Base-by-base conservation (phyloP, 2,888 invertebrate species). In the Tolmerus cingulatus region DNA sequence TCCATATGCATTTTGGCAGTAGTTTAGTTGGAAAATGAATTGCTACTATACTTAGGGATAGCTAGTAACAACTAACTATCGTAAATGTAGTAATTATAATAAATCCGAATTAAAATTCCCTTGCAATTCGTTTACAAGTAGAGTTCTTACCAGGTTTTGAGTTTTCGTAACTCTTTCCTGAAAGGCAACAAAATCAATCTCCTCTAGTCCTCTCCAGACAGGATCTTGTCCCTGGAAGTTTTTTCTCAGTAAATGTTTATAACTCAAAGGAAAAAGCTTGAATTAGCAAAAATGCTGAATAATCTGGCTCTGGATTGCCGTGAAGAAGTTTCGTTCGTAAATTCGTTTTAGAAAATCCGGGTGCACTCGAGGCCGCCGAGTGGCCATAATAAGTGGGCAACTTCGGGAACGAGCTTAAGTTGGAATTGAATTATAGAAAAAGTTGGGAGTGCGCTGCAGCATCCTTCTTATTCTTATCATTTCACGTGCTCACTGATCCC, bases 21-120 rank as follows among this genome's bases (percentile, higher is more conserved):
- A 34, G 2, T 34, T 5, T 34, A 34, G 34, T 34, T 34, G 34
- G 7, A 34, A 7, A 34, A 34, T 7, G 2, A 34, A 7, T 34
- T 7, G 34, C 34, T 7, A 34, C n/a, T n/a, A n/a, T n/a, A n/a
- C n/a, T 5, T 34, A 7, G 34, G 5, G 0, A 34, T 7, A 34
- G 5, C 7, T 7, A 34, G 34, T 34, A 7, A 34, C 7, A 34
- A 34, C 1, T 34, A 5, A 34, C 34, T 34, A 34, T 43, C 12
- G 43, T 3, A 43, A 40, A 9, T 40, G 9, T 40, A 40, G 9
- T 40, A 9, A 43, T n/a, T n/a, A 14, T 43, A 43, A 46, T 46
- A 46, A 14, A 14, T 43, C 12, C 16, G 16, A 91, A 91, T 91
- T 91, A 91, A 90, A 90, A 89, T 90, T 90, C 90, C 90, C n/a